Evolutionary conservation across 2,113 vertebrate species (phyloP).

Genomic region (Vanacampus margaritifer): DNA sequence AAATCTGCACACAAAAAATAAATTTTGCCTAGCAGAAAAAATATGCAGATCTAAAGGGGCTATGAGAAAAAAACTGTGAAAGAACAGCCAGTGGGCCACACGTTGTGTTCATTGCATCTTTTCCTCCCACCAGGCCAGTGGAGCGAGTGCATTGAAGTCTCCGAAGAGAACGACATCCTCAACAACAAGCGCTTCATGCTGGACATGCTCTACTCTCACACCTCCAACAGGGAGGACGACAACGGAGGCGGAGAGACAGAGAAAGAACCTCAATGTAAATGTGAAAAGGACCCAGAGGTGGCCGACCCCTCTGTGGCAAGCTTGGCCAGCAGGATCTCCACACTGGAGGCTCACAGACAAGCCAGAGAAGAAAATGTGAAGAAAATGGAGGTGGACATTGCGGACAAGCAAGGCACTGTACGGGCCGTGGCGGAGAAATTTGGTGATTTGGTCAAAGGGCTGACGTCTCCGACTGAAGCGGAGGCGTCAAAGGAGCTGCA

Average conservation of each 20-base stretch:
- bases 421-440: conserved; percentile 88
- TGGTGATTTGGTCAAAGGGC: conserved; percentile 81
- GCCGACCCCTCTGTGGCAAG: conserved; percentile 76
- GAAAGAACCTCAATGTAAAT: conserved; percentile 62
- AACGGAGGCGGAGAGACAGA: conserved; percentile 73
- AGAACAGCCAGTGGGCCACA: too few species aligned
- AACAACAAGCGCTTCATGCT: conserved; percentile 92
- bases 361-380: conserved; percentile 80
- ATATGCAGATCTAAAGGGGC: too few species aligned
- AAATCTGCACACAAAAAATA: too few species aligned
- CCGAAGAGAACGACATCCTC: conserved; percentile 82
- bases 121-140: conserved; percentile 77
- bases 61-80: too few species aligned
- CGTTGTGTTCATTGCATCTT: not conserved
- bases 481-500: conserved; percentile 74
- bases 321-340: conserved; percentile 85
- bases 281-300: conserved; percentile 68
- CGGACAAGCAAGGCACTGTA: conserved; percentile 89
- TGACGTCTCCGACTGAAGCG: conserved; percentile 65
- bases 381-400: conserved; percentile 80
- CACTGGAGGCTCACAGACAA: conserved; percentile 83
- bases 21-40: too few species aligned
- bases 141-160: conserved; percentile 77
- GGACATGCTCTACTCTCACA: conserved; percentile 94
- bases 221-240: conserved; percentile 66